These are phyloP conservation scores for Ochotona princeps DNA, from an alignment of 2,113 vertebrate genomes.

Conservation along the genomic window DNA sequence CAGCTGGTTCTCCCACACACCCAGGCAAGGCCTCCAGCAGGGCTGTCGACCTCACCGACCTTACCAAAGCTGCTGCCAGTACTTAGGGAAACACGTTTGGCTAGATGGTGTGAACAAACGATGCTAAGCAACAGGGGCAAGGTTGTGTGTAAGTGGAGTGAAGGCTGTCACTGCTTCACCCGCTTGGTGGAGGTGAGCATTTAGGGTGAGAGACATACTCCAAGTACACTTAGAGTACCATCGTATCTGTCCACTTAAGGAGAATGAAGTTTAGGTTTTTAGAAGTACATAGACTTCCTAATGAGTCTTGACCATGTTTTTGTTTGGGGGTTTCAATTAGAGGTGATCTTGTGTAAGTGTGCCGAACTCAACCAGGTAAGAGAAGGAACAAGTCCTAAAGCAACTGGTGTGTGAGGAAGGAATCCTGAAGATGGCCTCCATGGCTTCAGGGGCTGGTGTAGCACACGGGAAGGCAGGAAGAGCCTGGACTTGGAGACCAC, in stretches of 20 bases:
- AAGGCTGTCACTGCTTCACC: background rate
- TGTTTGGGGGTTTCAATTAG: constrained; percentile 44
- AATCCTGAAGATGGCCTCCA: background rate
- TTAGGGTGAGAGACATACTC: background rate
- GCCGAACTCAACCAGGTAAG: constrained; percentile 22
- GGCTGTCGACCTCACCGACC: background rate
- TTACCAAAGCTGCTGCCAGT: background rate
- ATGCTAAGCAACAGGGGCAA: background rate
- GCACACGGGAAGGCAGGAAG: background rate
- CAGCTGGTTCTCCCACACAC: background rate
- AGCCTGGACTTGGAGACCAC: background rate
- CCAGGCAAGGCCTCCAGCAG: background rate
- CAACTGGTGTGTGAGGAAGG: background rate
- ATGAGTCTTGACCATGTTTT: background rate
- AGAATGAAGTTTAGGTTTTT: constrained; percentile 32
- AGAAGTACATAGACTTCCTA: background rate
- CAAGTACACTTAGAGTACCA: background rate
- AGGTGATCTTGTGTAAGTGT: constrained; percentile 23
- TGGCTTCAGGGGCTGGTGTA: background rate
- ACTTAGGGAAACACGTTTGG: background rate
- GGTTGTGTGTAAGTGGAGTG: background rate
- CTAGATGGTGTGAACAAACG: background rate
- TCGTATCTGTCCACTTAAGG: constrained; percentile 23
- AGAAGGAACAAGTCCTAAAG: constrained; percentile 14
- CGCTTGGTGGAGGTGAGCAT: background rate